phyloP scores from a whole-genome alignment of 2,888 invertebrate species.

The Nymphalis c-album region DNA sequence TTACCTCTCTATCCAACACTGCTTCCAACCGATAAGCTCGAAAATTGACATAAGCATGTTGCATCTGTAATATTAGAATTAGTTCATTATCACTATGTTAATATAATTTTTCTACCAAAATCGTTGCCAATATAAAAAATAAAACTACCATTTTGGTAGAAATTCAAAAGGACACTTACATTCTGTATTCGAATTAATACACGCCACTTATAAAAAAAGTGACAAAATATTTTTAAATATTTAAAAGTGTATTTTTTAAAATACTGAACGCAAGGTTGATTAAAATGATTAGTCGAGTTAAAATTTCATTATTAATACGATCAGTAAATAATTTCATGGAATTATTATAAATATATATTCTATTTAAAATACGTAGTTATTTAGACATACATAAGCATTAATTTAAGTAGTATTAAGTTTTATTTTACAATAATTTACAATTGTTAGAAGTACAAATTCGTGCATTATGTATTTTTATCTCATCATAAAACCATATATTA shows the following conservation, averaged over 20 bases:
- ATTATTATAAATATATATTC: not conserved
- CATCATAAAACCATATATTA: no score
- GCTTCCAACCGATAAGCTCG: constrained; percentile 82
- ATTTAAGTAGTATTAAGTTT: not conserved
- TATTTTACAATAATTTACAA: constrained; percentile 3
- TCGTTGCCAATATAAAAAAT: not conserved
- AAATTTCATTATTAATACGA: not conserved
- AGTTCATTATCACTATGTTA: constrained; percentile 56
- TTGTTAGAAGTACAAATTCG: not conserved
- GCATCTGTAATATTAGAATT: constrained; percentile 76
- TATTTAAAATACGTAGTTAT: not conserved
- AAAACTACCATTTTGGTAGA: constrained; percentile 5
- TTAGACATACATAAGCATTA: not conserved
- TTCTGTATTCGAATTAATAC: not conserved
- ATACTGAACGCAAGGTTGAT: not conserved
- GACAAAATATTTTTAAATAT: not conserved
- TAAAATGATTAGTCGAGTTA: not conserved
- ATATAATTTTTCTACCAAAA: constrained; percentile 31
- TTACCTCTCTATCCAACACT: constrained; percentile 83
- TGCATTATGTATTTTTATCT: not conserved
- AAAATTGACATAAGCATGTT: constrained; percentile 81
- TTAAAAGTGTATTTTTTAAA: not conserved
- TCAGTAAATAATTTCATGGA: constrained; percentile 11
- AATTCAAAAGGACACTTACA: not conserved
- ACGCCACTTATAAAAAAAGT: not conserved